A percentile compares a stretch with the other conserved stretches of the same genome.
Evolutionary conservation across 2,888 invertebrate genomes (phyloP).

Genomic region (Latheticus oryzae): DNA sequence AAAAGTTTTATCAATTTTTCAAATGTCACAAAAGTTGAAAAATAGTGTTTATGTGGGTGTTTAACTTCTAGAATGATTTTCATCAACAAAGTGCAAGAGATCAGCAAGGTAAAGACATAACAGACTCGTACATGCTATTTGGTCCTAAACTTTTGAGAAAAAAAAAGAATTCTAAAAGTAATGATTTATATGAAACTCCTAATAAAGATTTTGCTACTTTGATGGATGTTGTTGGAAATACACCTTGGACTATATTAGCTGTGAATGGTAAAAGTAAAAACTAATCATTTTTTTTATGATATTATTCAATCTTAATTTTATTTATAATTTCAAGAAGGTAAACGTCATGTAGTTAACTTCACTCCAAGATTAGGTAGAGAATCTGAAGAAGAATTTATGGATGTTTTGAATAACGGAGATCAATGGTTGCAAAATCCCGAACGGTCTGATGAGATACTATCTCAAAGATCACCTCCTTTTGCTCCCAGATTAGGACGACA

Average conservation of each 20-base stretch:
- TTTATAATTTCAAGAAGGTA: constrained; percentile 43
- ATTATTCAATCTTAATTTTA: background rate
- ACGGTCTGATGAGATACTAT: constrained; percentile 56
- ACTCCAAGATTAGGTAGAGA: constrained; percentile 68
- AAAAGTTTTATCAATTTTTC: background rate
- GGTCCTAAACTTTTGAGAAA: constrained; percentile 69
- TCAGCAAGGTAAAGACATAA: constrained; percentile 44
- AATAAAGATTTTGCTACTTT: constrained; percentile 59
- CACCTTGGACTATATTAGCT: constrained; percentile 63
- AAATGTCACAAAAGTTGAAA: background rate
- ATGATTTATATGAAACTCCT: constrained; percentile 48
- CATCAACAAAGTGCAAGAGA: constrained; percentile 1
- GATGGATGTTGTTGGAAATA: constrained; percentile 62
- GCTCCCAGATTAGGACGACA: constrained; percentile 67
- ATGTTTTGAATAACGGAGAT: constrained; percentile 44
- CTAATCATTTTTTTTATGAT: constrained; percentile 18
- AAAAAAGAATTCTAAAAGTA: constrained; percentile 62
- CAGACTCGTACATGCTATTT: constrained; percentile 68
- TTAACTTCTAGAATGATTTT: background rate
- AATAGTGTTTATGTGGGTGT: background rate
- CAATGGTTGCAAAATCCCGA: constrained; percentile 54
- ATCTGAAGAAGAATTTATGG: constrained; percentile 56
- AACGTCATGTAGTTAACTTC: constrained; percentile 58
- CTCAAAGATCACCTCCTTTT: constrained; percentile 66
- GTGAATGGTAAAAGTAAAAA: constrained; percentile 59